phyloP scores from a whole-genome alignment of 1,140 invertebrate species.

The Drosophila pseudoananassae region DNA sequence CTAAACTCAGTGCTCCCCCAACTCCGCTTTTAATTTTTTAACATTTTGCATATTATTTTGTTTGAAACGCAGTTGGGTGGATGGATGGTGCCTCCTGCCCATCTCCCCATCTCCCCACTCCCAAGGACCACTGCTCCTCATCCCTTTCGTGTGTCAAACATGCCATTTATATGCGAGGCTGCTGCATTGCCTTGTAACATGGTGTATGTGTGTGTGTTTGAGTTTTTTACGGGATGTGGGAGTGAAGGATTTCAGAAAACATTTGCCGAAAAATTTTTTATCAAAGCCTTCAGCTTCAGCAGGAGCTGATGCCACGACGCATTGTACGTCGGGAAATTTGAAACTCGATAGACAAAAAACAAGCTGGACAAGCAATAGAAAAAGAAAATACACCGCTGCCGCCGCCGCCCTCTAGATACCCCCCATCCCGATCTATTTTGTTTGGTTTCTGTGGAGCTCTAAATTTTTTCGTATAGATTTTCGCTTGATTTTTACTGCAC shows the following conservation, averaged over 20 bases:
- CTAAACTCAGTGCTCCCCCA: slow-evolving; percentile 24
- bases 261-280: slow-evolving; percentile 77
- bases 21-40: slow-evolving; percentile 72
- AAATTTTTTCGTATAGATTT: slow-evolving; percentile 50
- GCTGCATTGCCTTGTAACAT: slow-evolving; percentile 63
- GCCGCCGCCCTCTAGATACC: slow-evolving; percentile 25
- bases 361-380: slow-evolving; percentile 71
- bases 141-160: slow-evolving; percentile 68
- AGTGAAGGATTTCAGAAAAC: slow-evolving; percentile 74
- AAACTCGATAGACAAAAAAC: slow-evolving; percentile 79
- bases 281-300: slow-evolving; percentile 80
- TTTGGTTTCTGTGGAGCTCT: slow-evolving; percentile 19
- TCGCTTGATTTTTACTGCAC: slow-evolving; percentile 80
- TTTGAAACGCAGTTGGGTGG: slow-evolving; percentile 62
- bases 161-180: slow-evolving; percentile 76
- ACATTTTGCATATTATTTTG: slow-evolving; percentile 82
- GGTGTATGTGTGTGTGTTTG: neutral
- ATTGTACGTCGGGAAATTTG: slow-evolving; percentile 78
- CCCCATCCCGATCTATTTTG: slow-evolving; percentile 13
- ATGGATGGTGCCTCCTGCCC: neutral
- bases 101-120: neutral
- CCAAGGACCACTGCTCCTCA: slow-evolving; percentile 1
- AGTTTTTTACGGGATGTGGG: slow-evolving; percentile 6
- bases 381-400: slow-evolving; percentile 58
- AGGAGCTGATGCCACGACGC: slow-evolving; percentile 61